Evolutionary conservation across 2,113 vertebrate genomes (phyloP), one percentile per base, ranked within the genome.

Genomic region (Nyctibius bracteatus): DNA sequence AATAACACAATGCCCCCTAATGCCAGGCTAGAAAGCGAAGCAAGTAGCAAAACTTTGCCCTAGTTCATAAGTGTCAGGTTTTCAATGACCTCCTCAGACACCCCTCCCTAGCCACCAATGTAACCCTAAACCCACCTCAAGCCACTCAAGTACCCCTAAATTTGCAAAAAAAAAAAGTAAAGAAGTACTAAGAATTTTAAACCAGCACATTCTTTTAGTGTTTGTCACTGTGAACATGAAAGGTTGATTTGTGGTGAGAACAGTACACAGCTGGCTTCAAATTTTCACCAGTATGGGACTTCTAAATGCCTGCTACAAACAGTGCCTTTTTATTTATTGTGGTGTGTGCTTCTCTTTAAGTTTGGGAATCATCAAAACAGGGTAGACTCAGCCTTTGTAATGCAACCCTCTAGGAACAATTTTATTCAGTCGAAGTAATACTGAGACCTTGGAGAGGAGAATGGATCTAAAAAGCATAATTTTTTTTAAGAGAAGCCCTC

Each of bases 291-390:
- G 81, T 91, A 37, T 90, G 94, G 81, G 91, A 79, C 84, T 96
- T 97, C 91, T 95, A 95, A 97, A 95, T 95, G 93, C 91, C 91
- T 90, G 51, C 55, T 88, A 57, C 84, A 86, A 82, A 59, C 46
- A 88, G 43, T 0, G 3, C 86, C 85, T 88, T 96, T 95, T 97
- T 96, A 96, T 97, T 96, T 96, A 96, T 92, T 89, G 72, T 92
- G 55, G 51, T 85, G 39, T 95, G 87, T 91, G 93, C 62, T 75
- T 96, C 81, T 88, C 73, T 94, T 68, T 90, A 92, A 96, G 70
- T 97, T 96, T 92, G 84, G 94, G 96, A 95, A 94, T 91, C 93
- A 96, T 97, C 95, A 97, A 97, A 96, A 95, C 68, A 78, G 49
- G 92, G 74, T 90, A 93, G 86, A 87, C 83, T 94, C 93, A 94